Percentiles rank a stretch among this genome's conserved stretches.
Conservation (phyloP, 2,797 vertebrate species). For the Gila robusta region DNA sequence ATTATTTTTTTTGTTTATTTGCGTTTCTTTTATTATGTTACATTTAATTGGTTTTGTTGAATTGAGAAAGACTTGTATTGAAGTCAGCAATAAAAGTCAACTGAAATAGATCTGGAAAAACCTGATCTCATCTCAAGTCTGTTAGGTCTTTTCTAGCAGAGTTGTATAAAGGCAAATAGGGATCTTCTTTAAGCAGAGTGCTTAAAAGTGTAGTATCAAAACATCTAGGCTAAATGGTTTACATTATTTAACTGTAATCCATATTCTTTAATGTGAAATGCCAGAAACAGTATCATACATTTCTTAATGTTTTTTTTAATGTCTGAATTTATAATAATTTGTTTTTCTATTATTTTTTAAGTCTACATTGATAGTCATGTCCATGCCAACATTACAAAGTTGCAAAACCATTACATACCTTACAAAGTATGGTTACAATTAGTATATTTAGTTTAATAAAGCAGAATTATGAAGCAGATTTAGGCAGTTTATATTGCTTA, state of each 20-base stretch:
- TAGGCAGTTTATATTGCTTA: not conserved
- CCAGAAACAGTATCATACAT: not conserved
- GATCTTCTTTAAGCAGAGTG: not conserved
- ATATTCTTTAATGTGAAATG: not conserved
- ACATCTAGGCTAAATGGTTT: constrained; percentile 1
- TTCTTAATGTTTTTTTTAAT: not conserved
- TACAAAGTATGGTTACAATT: not conserved
- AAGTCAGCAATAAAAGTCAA: constrained; percentile 18
- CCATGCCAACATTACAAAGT: too few species aligned
- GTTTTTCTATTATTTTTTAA: not conserved
- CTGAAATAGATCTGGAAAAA: constrained; percentile 26
- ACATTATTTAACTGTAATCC: not conserved
- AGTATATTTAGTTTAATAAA: not conserved
- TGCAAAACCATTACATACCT: too few species aligned
- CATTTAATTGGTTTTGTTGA: constrained; percentile 5
- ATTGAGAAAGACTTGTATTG: not conserved
- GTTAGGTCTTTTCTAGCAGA: constrained; percentile 18
- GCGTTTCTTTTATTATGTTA: not conserved
- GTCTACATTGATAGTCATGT: not conserved
- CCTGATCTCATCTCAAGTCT: constrained; percentile 30
- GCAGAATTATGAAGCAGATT: not conserved
- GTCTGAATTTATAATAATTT: not conserved
- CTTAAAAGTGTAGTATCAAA: not conserved
- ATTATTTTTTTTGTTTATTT: not conserved
- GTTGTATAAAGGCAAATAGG: not conserved